These are phyloP conservation scores for Heliconius hortense DNA, from an alignment of 2,888 invertebrate species.

Conservation along the genomic window DNA sequence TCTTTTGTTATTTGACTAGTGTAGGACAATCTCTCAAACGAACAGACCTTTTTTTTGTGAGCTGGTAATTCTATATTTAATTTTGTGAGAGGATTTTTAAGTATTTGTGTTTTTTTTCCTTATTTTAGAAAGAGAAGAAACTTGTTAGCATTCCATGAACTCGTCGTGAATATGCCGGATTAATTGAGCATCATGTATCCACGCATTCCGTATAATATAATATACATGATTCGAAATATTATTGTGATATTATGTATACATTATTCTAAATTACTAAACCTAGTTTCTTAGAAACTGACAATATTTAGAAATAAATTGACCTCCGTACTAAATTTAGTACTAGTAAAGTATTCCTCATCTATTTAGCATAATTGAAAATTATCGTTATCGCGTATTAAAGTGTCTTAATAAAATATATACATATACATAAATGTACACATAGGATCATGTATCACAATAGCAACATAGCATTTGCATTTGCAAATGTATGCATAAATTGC, in stretches of 20 bases:
- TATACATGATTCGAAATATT: background rate
- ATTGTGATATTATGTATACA: background rate
- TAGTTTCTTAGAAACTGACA: no score
- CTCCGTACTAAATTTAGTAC: background rate
- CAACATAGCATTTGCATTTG: background rate
- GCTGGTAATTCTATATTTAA: background rate
- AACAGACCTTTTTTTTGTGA: background rate
- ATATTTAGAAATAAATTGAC: no score
- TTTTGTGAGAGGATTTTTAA: background rate
- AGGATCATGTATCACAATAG: background rate
- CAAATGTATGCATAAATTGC: constrained; percentile 7
- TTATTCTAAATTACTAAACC: background rate
- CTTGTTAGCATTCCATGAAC: no score
- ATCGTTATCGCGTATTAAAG: background rate
- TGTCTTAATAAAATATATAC: no score
- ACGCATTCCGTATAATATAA: background rate
- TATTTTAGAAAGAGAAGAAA: background rate
- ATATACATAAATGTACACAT: no score
- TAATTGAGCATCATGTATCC: no score
- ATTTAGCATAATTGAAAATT: background rate
- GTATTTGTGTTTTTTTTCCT: background rate
- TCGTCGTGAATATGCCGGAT: no score
- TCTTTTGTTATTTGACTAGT: background rate
- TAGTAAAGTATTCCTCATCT: background rate
- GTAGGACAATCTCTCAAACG: background rate